Conservation (phyloP, 2,797 vertebrate species). For the Phoebastria nigripes region DNA sequence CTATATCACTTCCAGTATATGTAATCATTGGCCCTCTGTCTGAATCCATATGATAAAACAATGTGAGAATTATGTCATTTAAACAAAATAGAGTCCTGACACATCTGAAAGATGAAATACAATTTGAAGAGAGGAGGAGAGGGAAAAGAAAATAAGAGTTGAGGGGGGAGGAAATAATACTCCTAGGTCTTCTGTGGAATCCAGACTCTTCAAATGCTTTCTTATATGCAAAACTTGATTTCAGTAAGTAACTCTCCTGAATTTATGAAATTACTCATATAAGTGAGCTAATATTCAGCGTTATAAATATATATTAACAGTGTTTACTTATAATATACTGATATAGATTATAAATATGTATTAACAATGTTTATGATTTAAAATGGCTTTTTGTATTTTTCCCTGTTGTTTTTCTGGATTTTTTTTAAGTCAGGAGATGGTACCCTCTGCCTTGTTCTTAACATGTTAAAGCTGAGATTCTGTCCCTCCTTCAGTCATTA, state of each 20-base stretch:
- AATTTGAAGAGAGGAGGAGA: neutral
- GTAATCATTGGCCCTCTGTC: neutral
- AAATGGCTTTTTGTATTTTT: neutral
- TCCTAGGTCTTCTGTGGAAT: neutral
- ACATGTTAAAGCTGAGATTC: neutral
- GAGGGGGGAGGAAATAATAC: neutral
- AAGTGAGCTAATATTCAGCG: neutral
- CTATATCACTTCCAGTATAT: neutral
- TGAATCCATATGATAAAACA: neutral
- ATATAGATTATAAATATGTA: neutral
- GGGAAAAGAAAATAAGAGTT: neutral
- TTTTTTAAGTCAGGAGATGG: neutral
- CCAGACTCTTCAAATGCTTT: neutral
- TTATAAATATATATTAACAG: neutral
- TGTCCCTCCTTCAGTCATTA: neutral
- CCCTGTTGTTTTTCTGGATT: neutral
- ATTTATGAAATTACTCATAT: neutral
- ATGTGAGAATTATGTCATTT: neutral
- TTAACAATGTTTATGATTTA: neutral
- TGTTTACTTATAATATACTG: neutral
- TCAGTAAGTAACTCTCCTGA: neutral
- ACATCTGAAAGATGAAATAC: neutral
- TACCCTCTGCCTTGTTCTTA: neutral
- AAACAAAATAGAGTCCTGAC: neutral
- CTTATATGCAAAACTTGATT: neutral